Conservation (phyloP, 2,797 vertebrate genomes). For the Gouania willdenowi region DNA sequence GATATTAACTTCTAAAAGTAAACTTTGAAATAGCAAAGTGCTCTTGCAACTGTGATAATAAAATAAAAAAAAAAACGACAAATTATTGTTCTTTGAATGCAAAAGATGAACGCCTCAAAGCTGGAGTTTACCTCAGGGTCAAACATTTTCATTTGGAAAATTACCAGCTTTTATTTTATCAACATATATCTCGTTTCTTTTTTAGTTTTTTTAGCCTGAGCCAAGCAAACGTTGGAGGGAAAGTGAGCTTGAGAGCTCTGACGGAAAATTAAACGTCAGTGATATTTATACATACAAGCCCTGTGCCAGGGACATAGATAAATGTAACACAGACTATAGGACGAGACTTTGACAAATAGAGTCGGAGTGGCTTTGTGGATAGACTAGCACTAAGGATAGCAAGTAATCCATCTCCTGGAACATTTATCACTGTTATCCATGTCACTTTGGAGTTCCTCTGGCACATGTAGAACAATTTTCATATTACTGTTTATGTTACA, state of each 20-base stretch:
- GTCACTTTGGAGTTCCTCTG: conserved; percentile 59
- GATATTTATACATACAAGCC: conserved; percentile 16
- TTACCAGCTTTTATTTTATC: conserved; percentile 9
- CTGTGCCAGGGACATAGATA: conserved; percentile 39
- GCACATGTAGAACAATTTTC: conserved; percentile 80
- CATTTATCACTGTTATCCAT: conserved; percentile 82
- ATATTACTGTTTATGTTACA: conserved; percentile 55
- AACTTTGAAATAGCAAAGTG: too few relatives aligned
- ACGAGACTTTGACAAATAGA: conserved; percentile 68
- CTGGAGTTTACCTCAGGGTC: background rate
- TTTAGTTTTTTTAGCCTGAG: background rate
- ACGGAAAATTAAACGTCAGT: conserved; percentile 46
- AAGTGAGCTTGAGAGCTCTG: conserved; percentile 21
- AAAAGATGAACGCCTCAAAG: too few relatives aligned
- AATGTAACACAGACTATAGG: conserved; percentile 50
- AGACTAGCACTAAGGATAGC: conserved; percentile 48
- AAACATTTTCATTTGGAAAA: conserved; percentile 7
- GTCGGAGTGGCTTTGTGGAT: conserved; percentile 42
- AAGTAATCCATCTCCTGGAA: conserved; percentile 81
- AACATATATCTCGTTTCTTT: conserved; percentile 15
- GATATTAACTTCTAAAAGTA: too few relatives aligned
- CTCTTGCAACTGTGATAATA: too few relatives aligned
- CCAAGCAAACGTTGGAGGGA: conserved; percentile 5
- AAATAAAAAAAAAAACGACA: too few relatives aligned
- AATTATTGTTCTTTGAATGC: too few relatives aligned